Base-by-base conservation (phyloP, 2,888 invertebrate species). In the Dasysyrphus albostriatus region DNA sequence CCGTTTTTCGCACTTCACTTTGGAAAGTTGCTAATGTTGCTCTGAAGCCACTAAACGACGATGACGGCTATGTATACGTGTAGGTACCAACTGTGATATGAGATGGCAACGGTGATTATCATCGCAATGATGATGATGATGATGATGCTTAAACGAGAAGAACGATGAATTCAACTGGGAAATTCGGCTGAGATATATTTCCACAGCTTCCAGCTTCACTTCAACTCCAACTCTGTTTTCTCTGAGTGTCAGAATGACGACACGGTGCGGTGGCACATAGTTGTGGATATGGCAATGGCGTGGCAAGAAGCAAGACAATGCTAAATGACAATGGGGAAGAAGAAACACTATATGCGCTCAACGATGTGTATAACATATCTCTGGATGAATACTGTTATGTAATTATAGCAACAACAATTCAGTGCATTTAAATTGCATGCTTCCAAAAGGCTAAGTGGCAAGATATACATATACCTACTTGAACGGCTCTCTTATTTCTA, bases 141-240 rank as follows among this genome's bases (percentile, higher is more conserved):
- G 56, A 49, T 77, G 72, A 83, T 83, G 34, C 63, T 83, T 49
- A 58, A 69, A 39, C 61, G 7, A 16, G 39, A 72, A 42, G 42
- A 61, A 7, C 73, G 42, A 74, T 61, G 54, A 74, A 90, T 89
- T 89, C 90, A 90, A 90, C 90, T 89, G 90, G 90, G 90, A 90
- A 91, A 90, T 90, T 89, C 88, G 88, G 88, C 89, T 90, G 90
- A 90, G 90, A 90, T 90, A 91, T 91, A 91, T 91, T 90, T 83
- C 78, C 39, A 59, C 73, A 29, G 42, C 56, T 74, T 51, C 58
- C 49, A 12, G n/a, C n/a, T 12, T 19, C 12, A n/a, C n/a, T n/a
- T n/a, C 54, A 8, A 12, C 39, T 42, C 5, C 19, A 39, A 37
- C 29, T n/a, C n/a, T 42, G 49, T 49, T 49, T 58, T 47, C 32